Evolutionary conservation across 1,140 invertebrate species (phyloP), one percentile per base, ranked within the genome.

Genomic region (Lordiphosa clarofinis): DNA sequence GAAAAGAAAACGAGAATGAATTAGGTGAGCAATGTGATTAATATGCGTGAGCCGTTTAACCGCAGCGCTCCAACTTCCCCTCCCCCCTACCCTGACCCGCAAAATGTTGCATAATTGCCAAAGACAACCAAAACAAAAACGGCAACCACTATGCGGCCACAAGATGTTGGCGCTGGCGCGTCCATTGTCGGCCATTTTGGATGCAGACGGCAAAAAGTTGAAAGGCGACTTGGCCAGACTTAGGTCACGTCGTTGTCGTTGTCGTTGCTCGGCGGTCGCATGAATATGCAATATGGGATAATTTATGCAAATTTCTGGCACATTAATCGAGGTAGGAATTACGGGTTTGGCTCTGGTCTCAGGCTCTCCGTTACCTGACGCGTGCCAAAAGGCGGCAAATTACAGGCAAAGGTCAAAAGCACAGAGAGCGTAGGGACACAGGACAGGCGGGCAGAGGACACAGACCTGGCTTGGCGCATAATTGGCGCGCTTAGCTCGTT

Each of bases 251-350:
- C n/a, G n/a, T n/a, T n/a, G 76, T 74, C 54, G 24, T 31, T 9
- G 68, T 39, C 44, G 24, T 35, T 48, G 19, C 13, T 21, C 35
- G 35, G 21, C 31, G 54, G 49, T 60, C 65, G 62, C 84, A 88
- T 87, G 82, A 89, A 89, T 89, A 89, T 89, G 82, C 87, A 89
- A 86, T 84, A 69, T 73, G 81, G 84, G 86, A 89, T 89, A 88
- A 89, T 89, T 89, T 89, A 89, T 89, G 87, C 68, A 89, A 89
- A 89, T 89, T 75, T 75, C 68, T 54, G 73, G 57, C 72, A 82
- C 75, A 88, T 86, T 89, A 89, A 89, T 88, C 81, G 78, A 86
- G 87, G 46, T 63, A 62, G 70, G 63, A 56, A 56, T 64, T 84
- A 71, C 48, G 46, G 50, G 4, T 35, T 15, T 15, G 43, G n/a